Evolutionary conservation across 1,140 invertebrate genomes (phyloP).

Genomic region (Aphis gossypii): DNA sequence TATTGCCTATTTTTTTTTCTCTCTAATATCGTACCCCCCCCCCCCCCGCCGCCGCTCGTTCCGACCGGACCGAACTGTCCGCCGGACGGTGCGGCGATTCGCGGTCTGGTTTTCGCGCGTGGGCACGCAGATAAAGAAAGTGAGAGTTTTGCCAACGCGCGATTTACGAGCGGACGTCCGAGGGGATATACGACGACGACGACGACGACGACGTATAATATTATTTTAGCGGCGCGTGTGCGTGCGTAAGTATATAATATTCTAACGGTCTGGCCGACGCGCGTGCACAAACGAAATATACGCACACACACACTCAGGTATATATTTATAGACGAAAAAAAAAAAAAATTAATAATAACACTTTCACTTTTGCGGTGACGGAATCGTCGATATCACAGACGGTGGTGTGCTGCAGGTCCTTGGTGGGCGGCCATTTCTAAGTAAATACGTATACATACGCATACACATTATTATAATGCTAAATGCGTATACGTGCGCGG

Average conservation of each 20-base stretch:
- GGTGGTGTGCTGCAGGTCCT: neutral
- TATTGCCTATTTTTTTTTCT: neutral
- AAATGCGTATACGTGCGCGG: neutral
- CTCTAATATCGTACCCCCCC: neutral
- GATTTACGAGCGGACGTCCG: neutral
- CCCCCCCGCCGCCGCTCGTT: neutral
- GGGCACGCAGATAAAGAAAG: slow-evolving; percentile 11
- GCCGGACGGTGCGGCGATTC: neutral
- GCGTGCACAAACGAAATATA: neutral
- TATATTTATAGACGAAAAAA: slow-evolving; percentile 25
- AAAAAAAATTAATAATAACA: neutral
- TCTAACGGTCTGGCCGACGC: neutral
- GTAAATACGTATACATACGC: neutral
- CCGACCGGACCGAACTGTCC: neutral
- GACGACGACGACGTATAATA: neutral
- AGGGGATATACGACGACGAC: neutral
- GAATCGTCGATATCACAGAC: slow-evolving; percentile 28
- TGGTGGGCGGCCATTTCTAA: neutral
- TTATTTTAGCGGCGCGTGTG: neutral
- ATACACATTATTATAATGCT: neutral
- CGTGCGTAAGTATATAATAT: neutral
- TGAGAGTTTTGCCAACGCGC: slow-evolving; percentile 24
- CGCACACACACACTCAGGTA: neutral
- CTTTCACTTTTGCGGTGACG: slow-evolving; percentile 40
- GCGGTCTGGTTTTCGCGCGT: slow-evolving; percentile 7